These are phyloP conservation scores for Sibirionetta formosa DNA, from an alignment of 2,797 vertebrate genomes.

Conservation along the genomic window DNA sequence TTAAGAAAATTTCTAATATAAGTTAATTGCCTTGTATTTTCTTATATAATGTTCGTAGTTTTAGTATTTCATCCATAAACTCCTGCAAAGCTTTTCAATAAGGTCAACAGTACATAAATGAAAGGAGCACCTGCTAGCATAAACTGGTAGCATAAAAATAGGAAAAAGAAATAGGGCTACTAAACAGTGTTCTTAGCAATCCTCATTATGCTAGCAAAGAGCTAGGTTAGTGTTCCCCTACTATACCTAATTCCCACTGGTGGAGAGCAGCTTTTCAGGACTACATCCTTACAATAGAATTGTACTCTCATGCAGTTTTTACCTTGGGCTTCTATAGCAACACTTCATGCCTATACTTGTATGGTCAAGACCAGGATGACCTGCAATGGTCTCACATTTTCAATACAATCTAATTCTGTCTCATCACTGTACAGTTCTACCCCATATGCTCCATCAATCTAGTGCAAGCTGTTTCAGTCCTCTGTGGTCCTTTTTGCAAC, in stretches of 20 bases:
- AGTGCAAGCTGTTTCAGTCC: background rate
- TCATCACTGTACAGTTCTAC: background rate
- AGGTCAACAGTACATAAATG: background rate
- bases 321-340: background rate
- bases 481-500: background rate
- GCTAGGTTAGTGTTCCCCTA: background rate
- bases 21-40: no score
- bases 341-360: background rate
- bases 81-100: background rate
- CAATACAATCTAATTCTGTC: background rate
- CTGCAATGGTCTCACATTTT: background rate
- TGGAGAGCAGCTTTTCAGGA: background rate
- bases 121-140: background rate
- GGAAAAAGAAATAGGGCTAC: background rate
- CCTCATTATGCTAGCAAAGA: background rate
- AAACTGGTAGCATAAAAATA: background rate
- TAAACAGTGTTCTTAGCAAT: background rate
- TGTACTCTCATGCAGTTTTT: background rate
- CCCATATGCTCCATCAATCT: background rate
- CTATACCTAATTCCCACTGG: background rate
- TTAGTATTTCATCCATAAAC: background rate
- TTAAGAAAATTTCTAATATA: background rate
- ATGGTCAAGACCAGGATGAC: background rate
- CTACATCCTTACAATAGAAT: background rate
- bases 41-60: background rate